These are phyloP conservation scores for Hyposmocoma kahamanoa DNA, from an alignment of 1,140 invertebrate species.

Conservation along the genomic window DNA sequence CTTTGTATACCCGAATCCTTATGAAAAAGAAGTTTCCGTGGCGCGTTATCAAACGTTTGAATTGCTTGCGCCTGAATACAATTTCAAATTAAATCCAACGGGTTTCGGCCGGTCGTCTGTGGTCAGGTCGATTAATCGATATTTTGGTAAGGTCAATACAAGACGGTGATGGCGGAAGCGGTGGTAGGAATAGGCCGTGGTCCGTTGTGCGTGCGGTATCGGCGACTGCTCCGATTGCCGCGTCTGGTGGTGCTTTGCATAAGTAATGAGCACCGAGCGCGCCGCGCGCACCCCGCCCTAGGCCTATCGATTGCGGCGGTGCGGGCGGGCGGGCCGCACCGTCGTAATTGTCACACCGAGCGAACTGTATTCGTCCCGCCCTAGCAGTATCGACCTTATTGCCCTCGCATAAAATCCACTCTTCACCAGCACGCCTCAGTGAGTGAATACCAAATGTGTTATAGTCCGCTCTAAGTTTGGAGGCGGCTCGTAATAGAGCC, in stretches of 20 bases:
- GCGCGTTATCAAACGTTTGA: constrained; percentile 5
- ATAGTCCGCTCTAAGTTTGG: constrained; percentile 67
- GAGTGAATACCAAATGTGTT: constrained; percentile 65
- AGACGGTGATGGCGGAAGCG: background rate
- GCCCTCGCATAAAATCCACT: constrained; percentile 47
- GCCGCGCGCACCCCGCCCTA: constrained; percentile 26
- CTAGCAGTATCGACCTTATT: constrained; percentile 53
- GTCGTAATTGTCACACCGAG: constrained; percentile 70
- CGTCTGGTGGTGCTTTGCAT: constrained; percentile 61
- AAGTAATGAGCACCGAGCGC: constrained; percentile 54
- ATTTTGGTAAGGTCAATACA: constrained; percentile 23
- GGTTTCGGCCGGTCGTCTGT: background rate
- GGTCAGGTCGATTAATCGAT: constrained; percentile 24
- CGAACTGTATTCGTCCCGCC: constrained; percentile 51
- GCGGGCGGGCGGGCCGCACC: constrained; percentile 52
- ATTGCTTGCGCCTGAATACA: background rate
- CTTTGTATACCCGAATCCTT: background rate
- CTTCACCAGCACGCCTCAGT: constrained; percentile 21
- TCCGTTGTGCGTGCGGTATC: constrained; percentile 17
- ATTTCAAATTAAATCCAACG: background rate
- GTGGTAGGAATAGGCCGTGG: constrained; percentile 13
- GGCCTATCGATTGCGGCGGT: constrained; percentile 70
- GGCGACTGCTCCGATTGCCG: too few species aligned
- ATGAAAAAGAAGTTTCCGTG: constrained; percentile 3
- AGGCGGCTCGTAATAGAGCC: constrained; percentile 69